Percentiles rank a stretch among this genome's conserved stretches.
These are phyloP conservation scores for Machimus rusticus DNA, from an alignment of 2,888 invertebrate species.

Conservation along the genomic window DNA sequence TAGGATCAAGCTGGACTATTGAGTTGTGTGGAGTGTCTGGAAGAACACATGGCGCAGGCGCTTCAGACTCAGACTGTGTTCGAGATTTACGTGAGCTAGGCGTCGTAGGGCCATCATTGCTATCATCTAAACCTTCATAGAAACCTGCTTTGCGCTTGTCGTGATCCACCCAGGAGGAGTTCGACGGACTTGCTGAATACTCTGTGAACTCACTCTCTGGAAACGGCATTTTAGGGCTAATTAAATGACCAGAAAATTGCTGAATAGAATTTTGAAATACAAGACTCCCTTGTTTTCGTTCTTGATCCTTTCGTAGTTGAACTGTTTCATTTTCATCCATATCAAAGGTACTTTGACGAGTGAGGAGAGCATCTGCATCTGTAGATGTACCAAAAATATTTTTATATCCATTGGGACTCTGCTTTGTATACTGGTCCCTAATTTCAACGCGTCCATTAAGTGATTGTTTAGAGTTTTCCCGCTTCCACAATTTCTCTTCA, in stretches of 20 bases:
- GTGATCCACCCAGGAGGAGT: not conserved
- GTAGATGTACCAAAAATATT: constrained; percentile 27
- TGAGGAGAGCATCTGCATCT: not conserved
- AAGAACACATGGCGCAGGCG: constrained; percentile 52
- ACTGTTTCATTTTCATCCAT: constrained; percentile 53
- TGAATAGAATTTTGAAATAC: constrained; percentile 70
- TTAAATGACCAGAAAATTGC: constrained; percentile 68
- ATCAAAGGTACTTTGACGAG: constrained; percentile 31
- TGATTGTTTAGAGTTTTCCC: constrained; percentile 52
- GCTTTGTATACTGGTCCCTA: constrained; percentile 50
- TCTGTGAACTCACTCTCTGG: constrained; percentile 44
- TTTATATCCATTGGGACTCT: constrained; percentile 25
- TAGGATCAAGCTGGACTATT: constrained; percentile 66
- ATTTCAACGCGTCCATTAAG: constrained; percentile 43
- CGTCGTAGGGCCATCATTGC: not conserved
- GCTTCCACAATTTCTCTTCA: constrained; percentile 59
- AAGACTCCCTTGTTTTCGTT: constrained; percentile 68
- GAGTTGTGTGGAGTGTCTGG: constrained; percentile 73
- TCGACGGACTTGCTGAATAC: not conserved
- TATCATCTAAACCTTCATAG: not conserved
- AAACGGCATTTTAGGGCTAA: constrained; percentile 56
- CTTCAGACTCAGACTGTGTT: not conserved
- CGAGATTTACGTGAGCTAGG: not conserved
- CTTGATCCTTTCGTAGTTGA: constrained; percentile 65
- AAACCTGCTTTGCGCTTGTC: not conserved